phyloP scores from a whole-genome alignment of 2,888 invertebrate species.

The Andrena marginata region DNA sequence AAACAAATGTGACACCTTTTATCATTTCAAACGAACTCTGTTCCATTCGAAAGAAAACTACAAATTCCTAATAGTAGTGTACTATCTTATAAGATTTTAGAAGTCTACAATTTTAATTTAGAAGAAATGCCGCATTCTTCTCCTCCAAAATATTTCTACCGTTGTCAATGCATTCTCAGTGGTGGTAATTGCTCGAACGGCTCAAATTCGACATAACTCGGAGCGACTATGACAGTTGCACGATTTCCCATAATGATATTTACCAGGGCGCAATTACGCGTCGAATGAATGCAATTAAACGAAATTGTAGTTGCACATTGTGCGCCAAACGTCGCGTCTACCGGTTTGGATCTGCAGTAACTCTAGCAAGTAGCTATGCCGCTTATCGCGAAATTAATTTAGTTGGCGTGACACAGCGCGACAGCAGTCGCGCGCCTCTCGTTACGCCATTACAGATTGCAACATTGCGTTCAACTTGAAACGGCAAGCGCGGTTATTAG shows the following conservation, averaged over 20 bases:
- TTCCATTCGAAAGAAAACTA: too few relatives aligned
- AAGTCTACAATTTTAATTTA: too few relatives aligned
- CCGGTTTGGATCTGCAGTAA: slow-evolving; percentile 26
- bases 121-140: not conserved
- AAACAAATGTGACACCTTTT: too few relatives aligned
- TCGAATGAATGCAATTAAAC: slow-evolving; percentile 42
- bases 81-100: too few relatives aligned
- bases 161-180: too few relatives aligned
- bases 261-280: slow-evolving; percentile 22
- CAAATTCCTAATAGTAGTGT: too few relatives aligned
- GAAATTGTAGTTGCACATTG: slow-evolving; percentile 22
- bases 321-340: slow-evolving; percentile 1
- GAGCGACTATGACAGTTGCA: not conserved
- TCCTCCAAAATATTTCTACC: not conserved
- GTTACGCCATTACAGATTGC: slow-evolving; percentile 38
- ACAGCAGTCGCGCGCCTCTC: slow-evolving; percentile 37
- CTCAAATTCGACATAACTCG: not conserved
- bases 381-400: slow-evolving; percentile 69
- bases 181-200: not conserved
- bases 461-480: slow-evolving; percentile 34
- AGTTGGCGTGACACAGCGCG: slow-evolving; percentile 62
- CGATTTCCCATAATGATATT: slow-evolving; percentile 5
- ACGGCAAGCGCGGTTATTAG: slow-evolving; percentile 23
- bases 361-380: slow-evolving; percentile 50
- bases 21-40: too few relatives aligned